Base-by-base conservation (phyloP, 2,888 invertebrate genomes). In the Frankliniella fusca region DNA sequence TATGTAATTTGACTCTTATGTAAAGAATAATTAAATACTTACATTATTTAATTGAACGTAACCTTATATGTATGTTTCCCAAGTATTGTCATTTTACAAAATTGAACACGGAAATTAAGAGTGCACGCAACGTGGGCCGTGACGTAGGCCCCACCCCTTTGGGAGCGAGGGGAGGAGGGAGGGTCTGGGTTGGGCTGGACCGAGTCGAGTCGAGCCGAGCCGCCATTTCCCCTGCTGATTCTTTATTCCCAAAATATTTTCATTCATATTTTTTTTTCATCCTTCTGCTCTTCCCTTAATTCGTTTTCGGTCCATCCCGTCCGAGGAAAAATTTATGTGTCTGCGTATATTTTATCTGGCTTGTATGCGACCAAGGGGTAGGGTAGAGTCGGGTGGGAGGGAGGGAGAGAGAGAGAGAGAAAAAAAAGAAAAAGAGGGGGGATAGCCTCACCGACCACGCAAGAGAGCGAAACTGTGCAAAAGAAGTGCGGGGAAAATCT, bases 301-400 rank as follows among this genome's bases (percentile, higher is more conserved):
- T 76, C 70, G 70, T 76, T 76, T 76, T 76, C 70, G 70, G 70
- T 76, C 70, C 70, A 76, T 76, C 70, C 70, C 70, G 70, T 27
- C 70, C 70, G 70, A 27, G 70, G 70, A 76, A 23, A 76, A 76
- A 76, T 76, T 76, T 76, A 76, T 76, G 70, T 76, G 70, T 76
- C 70, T 76, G 70, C 70, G 70, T 76, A 76, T 76, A 76, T 76
- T 76, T 76, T 76, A 76, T 76, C 70, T 76, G 70, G 70, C 70
- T 27, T 76, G 70, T 27, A 76, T 76, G 70, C 70, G 70, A 23
- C 23, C n/a, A 11, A 23, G 70, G 70, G 23, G 70, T 11, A 38
- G 38, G 38, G 38, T 38, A 38, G 38, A 38, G 38, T 38, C 2
- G 38, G 38, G 38, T 9, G 70, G 7, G 70, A 23, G 10, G 11